phyloP scores from a whole-genome alignment of 2,797 vertebrate species.

The Acanthopagrus latus region DNA sequence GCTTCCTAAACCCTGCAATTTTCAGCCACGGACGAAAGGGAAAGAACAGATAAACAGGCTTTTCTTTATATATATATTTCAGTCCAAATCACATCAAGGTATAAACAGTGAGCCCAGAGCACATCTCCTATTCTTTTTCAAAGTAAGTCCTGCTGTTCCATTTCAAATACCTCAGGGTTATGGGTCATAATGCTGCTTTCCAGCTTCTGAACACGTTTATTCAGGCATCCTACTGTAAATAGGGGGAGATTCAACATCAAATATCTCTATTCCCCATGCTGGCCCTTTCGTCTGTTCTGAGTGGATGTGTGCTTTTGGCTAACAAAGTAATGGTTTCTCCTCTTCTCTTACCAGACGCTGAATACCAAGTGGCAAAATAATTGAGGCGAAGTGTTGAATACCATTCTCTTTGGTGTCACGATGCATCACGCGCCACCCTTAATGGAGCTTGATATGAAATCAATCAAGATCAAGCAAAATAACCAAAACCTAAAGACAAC shows the following conservation, averaged over 20 bases:
- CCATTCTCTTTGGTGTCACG: conserved; percentile 63
- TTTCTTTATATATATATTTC: conserved; percentile 73
- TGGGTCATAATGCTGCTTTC: conserved; percentile 83
- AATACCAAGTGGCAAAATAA: conserved; percentile 81
- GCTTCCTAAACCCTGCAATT: conserved; percentile 69
- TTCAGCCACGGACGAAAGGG: conserved; percentile 64
- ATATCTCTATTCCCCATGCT: conserved; percentile 83
- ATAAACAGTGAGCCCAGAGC: conserved; percentile 83
- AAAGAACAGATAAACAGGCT: conserved; percentile 77
- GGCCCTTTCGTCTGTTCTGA: conserved; percentile 80
- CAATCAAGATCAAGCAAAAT: conserved; percentile 65
- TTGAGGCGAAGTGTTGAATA: conserved; percentile 66
- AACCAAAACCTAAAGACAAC: conserved; percentile 74
- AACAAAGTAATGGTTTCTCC: conserved; percentile 80
- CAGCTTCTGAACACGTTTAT: conserved; percentile 84
- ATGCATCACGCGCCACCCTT: conserved; percentile 40
- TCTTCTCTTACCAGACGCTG: conserved; percentile 66
- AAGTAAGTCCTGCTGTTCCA: conserved; percentile 84
- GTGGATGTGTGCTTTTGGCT: conserved; percentile 81
- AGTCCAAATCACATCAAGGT: conserved; percentile 85
- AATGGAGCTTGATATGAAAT: conserved; percentile 53
- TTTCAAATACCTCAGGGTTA: conserved; percentile 85
- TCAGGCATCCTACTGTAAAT: conserved; percentile 84
- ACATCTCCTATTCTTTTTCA: conserved; percentile 84
- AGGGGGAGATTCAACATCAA: conserved; percentile 85